A percentile compares a stretch with the other conserved stretches of the same genome.
Evolutionary conservation across 2,888 invertebrate genomes (phyloP).

Genomic region (Scaptomyza flava): DNA sequence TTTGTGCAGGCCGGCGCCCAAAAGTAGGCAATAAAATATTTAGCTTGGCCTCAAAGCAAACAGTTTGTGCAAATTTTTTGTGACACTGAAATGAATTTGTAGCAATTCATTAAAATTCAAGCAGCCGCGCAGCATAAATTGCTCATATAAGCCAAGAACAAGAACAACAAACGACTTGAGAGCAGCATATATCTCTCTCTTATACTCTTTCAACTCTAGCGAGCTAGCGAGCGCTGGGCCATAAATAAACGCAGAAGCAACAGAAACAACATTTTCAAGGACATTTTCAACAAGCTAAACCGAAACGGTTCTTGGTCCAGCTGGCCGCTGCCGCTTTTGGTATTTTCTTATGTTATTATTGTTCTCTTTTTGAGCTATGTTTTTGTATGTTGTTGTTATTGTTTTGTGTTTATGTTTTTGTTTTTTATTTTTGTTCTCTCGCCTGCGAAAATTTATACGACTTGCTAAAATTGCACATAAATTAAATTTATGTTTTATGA

Average conservation of each 20-base stretch:
- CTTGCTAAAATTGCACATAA: constrained; percentile 80
- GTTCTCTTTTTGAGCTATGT: not conserved
- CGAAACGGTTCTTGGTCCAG: constrained; percentile 51
- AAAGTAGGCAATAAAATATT: constrained; percentile 30
- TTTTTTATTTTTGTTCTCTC: constrained; percentile 48
- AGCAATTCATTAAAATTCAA: constrained; percentile 76
- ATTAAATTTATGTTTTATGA: constrained; percentile 81
- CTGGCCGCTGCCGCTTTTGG: constrained; percentile 55
- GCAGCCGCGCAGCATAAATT: constrained; percentile 55
- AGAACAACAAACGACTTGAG: constrained; percentile 42
- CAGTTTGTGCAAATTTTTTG: constrained; percentile 33
- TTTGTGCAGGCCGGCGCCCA: not conserved
- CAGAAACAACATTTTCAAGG: constrained; percentile 67
- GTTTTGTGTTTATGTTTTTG: constrained; percentile 11
- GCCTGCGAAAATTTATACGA: constrained; percentile 74
- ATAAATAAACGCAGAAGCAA: constrained; percentile 61
- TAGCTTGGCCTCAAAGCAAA: constrained; percentile 31
- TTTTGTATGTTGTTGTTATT: constrained; percentile 14
- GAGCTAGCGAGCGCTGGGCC: constrained; percentile 35
- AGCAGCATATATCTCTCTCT: constrained; percentile 53
- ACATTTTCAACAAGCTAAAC: constrained; percentile 59
- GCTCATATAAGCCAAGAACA: constrained; percentile 49
- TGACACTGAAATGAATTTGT: constrained; percentile 67
- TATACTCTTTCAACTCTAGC: constrained; percentile 69
- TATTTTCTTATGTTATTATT: constrained; percentile 50